Evolutionary conservation across 2,113 vertebrate genomes (phyloP).

Genomic region (Halcyon senegalensis): DNA sequence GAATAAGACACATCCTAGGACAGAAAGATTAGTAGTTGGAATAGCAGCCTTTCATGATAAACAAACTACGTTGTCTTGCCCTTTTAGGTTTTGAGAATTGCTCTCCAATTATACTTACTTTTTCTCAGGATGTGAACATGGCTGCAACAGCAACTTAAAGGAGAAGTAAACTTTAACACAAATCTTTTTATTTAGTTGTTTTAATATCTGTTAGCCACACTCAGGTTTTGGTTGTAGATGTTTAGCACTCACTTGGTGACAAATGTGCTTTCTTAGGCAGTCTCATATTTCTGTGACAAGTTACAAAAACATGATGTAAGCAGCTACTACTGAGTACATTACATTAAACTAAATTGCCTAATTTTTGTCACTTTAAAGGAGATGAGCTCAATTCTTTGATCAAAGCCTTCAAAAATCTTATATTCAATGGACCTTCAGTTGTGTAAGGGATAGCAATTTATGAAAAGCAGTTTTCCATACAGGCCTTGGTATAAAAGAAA

Average conservation of each 20-base stretch:
- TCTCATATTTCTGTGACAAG: neutral
- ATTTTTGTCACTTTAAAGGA: neutral
- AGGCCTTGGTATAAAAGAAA: neutral
- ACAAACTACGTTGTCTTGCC: neutral
- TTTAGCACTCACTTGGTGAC: neutral
- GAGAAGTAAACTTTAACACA: neutral
- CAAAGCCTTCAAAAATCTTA: neutral
- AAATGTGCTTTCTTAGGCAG: neutral
- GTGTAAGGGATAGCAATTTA: neutral
- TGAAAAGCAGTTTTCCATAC: neutral
- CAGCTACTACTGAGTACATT: neutral
- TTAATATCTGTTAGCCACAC: neutral
- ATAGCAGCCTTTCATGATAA: conserved; percentile 32
- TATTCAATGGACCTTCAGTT: neutral
- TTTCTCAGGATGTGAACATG: neutral
- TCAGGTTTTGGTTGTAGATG: neutral
- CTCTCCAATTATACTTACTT: neutral
- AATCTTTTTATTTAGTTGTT: neutral
- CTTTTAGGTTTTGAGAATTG: conserved; percentile 15
- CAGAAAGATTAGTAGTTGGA: conserved; percentile 29
- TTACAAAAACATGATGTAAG: neutral
- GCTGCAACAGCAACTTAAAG: neutral
- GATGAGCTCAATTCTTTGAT: neutral
- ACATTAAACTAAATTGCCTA: neutral
- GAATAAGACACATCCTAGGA: conserved; percentile 36